Percentiles rank a stretch among this genome's conserved stretches.
phyloP scores from a whole-genome alignment of 2,888 invertebrate species.

The Neoitamus cyanurus region DNA sequence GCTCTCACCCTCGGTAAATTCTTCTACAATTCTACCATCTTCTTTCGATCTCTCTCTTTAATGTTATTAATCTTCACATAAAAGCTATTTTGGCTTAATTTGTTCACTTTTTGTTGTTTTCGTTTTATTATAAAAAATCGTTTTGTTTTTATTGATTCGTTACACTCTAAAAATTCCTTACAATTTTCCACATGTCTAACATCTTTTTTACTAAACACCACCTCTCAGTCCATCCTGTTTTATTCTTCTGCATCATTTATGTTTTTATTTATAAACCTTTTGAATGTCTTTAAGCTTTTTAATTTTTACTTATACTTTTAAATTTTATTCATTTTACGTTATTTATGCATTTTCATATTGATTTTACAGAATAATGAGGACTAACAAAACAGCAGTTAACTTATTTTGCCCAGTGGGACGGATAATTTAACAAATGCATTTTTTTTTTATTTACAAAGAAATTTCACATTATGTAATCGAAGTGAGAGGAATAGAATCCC shows the following conservation, averaged over 20 bases:
- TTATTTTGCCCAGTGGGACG: conserved; percentile 33
- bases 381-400: conserved; percentile 25
- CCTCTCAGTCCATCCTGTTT: neutral
- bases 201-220: neutral
- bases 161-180: conserved; percentile 17
- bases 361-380: neutral
- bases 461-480: conserved; percentile 1
- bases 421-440: conserved; percentile 30
- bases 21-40: neutral
- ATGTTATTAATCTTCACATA: conserved; percentile 22
- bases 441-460: conserved; percentile 24
- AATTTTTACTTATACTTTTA: neutral
- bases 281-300: neutral
- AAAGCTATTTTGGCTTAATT: conserved; percentile 38
- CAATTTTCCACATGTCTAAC: neutral
- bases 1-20: neutral
- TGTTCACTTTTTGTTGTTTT: neutral
- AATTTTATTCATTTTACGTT: neutral
- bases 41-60: neutral
- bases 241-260: neutral
- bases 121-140: conserved; percentile 30
- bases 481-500: neutral
- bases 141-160: neutral
- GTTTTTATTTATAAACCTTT: neutral
- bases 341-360: neutral